Conservation (phyloP, 2,888 invertebrate species). For the Metacarcinus magister region DNA sequence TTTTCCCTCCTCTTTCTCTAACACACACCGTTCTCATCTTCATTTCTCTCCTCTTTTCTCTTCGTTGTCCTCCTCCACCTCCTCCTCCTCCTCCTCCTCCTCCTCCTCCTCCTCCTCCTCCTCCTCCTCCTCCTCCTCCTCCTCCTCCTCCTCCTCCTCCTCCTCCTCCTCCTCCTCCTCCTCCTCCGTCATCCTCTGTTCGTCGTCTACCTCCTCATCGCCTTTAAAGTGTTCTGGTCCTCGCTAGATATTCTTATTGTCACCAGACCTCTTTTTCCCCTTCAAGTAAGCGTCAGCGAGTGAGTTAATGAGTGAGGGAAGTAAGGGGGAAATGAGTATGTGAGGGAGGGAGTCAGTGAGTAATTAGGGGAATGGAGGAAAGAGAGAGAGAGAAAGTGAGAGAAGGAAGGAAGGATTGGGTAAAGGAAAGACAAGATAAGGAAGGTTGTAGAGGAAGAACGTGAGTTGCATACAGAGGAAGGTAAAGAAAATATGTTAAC, state of each 20-base stretch:
- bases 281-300: background rate
- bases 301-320: conserved; percentile 3
- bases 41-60: background rate
- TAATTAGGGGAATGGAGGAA: background rate
- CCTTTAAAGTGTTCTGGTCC: background rate
- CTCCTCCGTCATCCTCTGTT: background rate
- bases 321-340: too few species aligned
- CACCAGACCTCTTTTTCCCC: background rate
- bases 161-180: background rate
- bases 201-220: background rate
- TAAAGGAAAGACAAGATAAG: too few species aligned
- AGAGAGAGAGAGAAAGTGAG: background rate
- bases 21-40: too few species aligned
- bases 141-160: background rate
- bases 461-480: background rate
- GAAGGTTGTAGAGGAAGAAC: too few species aligned
- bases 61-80: background rate
- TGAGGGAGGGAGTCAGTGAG: too few species aligned
- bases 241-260: background rate
- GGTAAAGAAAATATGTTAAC: too few species aligned
- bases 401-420: background rate
- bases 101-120: background rate
- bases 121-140: background rate
- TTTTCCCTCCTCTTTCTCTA: background rate
- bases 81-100: background rate